phyloP scores from a whole-genome alignment of 1,140 invertebrate genomes.

The Dryas iulia region DNA sequence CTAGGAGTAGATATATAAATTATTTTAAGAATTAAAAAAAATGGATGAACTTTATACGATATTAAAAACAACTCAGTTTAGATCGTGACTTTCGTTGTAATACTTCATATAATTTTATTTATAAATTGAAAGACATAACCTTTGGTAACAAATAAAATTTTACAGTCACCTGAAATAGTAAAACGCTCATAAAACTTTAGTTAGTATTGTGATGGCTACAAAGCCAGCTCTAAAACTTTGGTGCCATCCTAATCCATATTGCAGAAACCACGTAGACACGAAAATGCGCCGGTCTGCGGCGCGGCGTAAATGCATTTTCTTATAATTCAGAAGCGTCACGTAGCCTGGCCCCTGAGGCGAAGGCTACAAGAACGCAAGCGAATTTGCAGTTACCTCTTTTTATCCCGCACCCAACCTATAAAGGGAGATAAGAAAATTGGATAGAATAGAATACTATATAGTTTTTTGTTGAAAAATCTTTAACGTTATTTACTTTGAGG shows the following conservation, averaged over 20 bases:
- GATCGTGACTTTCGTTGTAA: not conserved
- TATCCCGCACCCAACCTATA: conserved; percentile 62
- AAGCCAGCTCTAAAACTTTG: conserved; percentile 42
- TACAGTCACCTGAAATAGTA: conserved; percentile 20
- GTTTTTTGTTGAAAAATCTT: not conserved
- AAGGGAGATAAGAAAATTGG: conserved; percentile 66
- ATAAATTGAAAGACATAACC: not conserved
- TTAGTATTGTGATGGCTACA: conserved; percentile 26
- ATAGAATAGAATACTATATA: conserved; percentile 45
- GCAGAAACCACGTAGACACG: conserved; percentile 59
- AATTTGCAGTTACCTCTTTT: conserved; percentile 73
- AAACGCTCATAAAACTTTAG: conserved; percentile 24
- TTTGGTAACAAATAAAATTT: conserved; percentile 13
- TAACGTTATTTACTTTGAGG: conserved; percentile 33
- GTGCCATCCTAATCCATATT: conserved; percentile 55
- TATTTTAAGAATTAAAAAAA: not conserved
- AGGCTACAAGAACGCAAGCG: conserved; percentile 60
- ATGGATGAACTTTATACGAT: too few relatives aligned
- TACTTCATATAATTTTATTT: not conserved
- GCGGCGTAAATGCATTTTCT: conserved; percentile 75
- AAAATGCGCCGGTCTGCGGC: conserved; percentile 60
- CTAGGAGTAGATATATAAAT: not conserved
- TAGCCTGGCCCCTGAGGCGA: conserved; percentile 57
- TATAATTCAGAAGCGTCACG: conserved; percentile 76
- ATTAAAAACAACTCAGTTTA: not conserved